Evolutionary conservation across 2,113 vertebrate genomes (phyloP).

Genomic region (Patagioenas fasciata): DNA sequence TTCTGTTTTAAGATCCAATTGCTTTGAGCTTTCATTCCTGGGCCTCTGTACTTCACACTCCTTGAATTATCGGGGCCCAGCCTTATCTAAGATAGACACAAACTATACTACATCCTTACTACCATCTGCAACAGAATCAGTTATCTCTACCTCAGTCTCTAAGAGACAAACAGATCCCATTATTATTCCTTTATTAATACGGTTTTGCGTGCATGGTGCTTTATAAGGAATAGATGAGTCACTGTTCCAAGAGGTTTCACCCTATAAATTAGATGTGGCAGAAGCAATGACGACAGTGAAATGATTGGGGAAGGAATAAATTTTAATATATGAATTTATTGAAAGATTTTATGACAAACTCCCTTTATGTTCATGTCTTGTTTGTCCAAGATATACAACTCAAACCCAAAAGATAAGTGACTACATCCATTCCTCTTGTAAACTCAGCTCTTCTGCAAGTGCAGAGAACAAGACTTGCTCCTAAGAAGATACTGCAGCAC

Average conservation of each 20-base stretch:
- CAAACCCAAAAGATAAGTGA: neutral
- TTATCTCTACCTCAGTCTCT: neutral
- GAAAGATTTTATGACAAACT: neutral
- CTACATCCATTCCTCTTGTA: neutral
- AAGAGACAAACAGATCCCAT: conserved; percentile 9
- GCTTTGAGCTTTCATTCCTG: neutral
- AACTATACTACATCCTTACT: neutral
- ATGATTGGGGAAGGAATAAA: neutral
- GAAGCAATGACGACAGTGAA: neutral
- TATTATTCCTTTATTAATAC: conserved; percentile 39
- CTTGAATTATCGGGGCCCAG: neutral
- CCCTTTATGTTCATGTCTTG: neutral
- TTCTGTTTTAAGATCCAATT: neutral
- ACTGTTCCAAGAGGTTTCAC: conserved; percentile 23
- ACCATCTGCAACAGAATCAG: neutral
- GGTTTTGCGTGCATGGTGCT: neutral
- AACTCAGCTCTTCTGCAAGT: neutral
- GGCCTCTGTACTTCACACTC: neutral
- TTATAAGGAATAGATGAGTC: conserved; percentile 48
- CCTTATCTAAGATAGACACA: neutral
- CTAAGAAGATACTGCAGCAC: neutral
- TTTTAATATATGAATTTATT: conserved; percentile 8
- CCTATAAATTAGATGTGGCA: neutral
- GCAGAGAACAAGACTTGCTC: neutral
- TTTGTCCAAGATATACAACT: neutral